Conservation (phyloP, 1,140 invertebrate genomes). For the Platyura marginata region DNA sequence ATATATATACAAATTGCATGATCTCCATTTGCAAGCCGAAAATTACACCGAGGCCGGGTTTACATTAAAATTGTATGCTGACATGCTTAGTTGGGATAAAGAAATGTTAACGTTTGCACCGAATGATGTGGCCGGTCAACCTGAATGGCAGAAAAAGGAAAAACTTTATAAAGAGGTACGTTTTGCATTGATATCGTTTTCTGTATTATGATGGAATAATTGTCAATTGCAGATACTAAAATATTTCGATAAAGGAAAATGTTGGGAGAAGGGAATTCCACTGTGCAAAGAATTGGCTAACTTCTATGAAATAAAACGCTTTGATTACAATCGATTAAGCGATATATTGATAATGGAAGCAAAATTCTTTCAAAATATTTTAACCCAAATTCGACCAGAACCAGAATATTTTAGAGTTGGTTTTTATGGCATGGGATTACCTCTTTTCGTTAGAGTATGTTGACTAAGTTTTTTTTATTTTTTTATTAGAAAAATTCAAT, state of each 20-base stretch:
- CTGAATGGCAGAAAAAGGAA: constrained; percentile 88
- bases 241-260: constrained; percentile 91
- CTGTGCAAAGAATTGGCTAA: constrained; percentile 79
- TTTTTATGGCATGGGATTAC: constrained; percentile 87
- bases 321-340: constrained; percentile 79
- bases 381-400: constrained; percentile 70
- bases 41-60: constrained; percentile 94
- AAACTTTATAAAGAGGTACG: constrained; percentile 59
- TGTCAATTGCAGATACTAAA: constrained; percentile 43
- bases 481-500: too few species aligned
- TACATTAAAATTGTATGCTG: constrained; percentile 84
- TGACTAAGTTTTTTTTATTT: constrained; percentile 1
- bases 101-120: constrained; percentile 33
- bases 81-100: constrained; percentile 74
- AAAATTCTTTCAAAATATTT: constrained; percentile 78
- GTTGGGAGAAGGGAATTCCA: constrained; percentile 91
- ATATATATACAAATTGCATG: constrained; percentile 93
- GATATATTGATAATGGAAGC: constrained; percentile 70
- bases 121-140: constrained; percentile 34
- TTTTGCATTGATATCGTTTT: too few species aligned
- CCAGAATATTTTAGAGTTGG: constrained; percentile 95
- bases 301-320: constrained; percentile 74
- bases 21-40: constrained; percentile 80
- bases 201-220: not conserved
- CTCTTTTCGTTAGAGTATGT: constrained; percentile 80